Evolutionary conservation across 1,140 invertebrate species (phyloP), one percentile per base, ranked within the genome.

Genomic region (Elysia chlorotica): DNA sequence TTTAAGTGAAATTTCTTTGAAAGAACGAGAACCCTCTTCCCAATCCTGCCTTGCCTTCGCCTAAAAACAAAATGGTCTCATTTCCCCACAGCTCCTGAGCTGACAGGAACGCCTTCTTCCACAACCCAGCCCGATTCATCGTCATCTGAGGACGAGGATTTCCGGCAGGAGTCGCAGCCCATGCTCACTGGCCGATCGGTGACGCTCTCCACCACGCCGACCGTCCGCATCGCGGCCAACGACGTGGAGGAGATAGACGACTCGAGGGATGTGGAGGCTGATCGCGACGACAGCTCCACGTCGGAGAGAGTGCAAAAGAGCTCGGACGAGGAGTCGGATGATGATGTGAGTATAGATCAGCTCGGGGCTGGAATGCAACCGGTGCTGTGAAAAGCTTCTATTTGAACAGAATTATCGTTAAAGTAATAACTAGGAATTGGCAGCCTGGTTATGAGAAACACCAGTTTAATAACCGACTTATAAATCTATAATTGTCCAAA

Each of bases 31-130:
- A n/a, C n/a, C n/a, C n/a, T n/a, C n/a, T n/a, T n/a, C n/a, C n/a
- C n/a, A n/a, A n/a, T n/a, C n/a, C n/a, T n/a, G n/a, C n/a, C n/a
- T n/a, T n/a, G n/a, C n/a, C n/a, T n/a, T n/a, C n/a, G n/a, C n/a
- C n/a, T n/a, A n/a, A n/a, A n/a, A n/a, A n/a, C n/a, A n/a, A n/a
- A n/a, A n/a, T n/a, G n/a, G n/a, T n/a, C n/a, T n/a, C n/a, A n/a
- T n/a, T n/a, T n/a, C n/a, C n/a, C n/a, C 30, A 3, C 54, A 83
- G 82, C 82, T 57, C 82, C 82, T 71, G 82, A 84, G 69, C 56
- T 85, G 57, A 77, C 82, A 71, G 75, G 76, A 61, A 68, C 79
- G 61, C 76, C 79, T 31, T 71, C 81, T 54, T 70, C 75, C 48
- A 59, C 76, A 41, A 63, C 67, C 19, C 66, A 72, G 54, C 75